A percentile compares a stretch with the other conserved stretches of the same genome.
These are phyloP conservation scores for Eurytoma californica DNA, from an alignment of 2,888 invertebrate species.

Conservation along the genomic window DNA sequence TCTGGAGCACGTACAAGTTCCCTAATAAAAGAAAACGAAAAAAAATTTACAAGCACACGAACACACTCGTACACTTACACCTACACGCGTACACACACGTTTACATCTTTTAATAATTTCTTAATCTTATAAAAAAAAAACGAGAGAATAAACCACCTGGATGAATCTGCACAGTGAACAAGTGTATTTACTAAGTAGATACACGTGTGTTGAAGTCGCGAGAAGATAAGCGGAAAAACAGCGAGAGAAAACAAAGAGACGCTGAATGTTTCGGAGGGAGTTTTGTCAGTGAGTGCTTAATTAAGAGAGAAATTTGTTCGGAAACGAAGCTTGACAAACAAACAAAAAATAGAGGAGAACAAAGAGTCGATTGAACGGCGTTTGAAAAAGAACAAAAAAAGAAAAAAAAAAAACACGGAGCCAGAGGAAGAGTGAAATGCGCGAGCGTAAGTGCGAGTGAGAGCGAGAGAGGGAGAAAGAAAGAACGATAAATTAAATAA, in stretches of 20 bases:
- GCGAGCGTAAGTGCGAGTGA: conserved; percentile 45
- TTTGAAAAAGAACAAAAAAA: conserved; percentile 35
- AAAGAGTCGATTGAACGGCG: conserved; percentile 6
- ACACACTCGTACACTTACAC: conserved; percentile 11
- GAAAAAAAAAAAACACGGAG: conserved; percentile 29
- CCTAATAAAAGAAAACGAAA: conserved; percentile 56
- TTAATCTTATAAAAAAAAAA: conserved; percentile 52
- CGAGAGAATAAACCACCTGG: conserved; percentile 46
- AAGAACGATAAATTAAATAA: conserved; percentile 54
- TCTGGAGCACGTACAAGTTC: conserved; percentile 59
- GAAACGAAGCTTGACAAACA: conserved; percentile 34
- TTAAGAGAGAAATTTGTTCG: conserved; percentile 30
- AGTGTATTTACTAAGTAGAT: conserved; percentile 54
- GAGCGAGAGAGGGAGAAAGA: conserved; percentile 43
- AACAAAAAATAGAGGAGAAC: conserved; percentile 11
- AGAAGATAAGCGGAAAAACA: conserved; percentile 29
- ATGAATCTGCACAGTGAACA: conserved; percentile 55
- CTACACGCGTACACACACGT: conserved; percentile 36
- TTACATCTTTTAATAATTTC: conserved; percentile 54
- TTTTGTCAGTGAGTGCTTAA: conserved; percentile 41
- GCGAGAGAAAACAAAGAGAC: conserved; percentile 24
- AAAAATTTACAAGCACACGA: conserved; percentile 44
- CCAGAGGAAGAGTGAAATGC: conserved; percentile 39
- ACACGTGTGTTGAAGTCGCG: conserved; percentile 46
- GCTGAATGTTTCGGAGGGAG: conserved; percentile 33